Base-by-base conservation (phyloP, 2,113 vertebrate species). In the Sceloporus undulatus region DNA sequence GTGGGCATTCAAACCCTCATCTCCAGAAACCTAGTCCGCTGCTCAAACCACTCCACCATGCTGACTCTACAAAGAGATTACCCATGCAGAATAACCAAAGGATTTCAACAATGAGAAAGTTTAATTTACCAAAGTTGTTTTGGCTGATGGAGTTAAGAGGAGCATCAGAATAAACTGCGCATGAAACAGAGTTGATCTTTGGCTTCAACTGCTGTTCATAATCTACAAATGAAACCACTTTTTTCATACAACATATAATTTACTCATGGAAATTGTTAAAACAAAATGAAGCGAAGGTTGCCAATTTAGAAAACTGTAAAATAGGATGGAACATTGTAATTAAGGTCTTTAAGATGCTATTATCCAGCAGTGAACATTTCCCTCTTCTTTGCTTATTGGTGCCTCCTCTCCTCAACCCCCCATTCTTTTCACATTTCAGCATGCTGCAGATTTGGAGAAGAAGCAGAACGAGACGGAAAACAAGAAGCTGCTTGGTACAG, bases 381-480 rank as follows among this genome's bases (percentile, higher is more conserved):
- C 42, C 13, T 75, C 2, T 52, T 79, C 4, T 9, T 83, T 66
- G 19, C 65, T 65, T 68, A 62, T 21, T 56, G 65, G 40, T 29
- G 5, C 18, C 54, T 79, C 27, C 93, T 14, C 94, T 93, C 25
- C 27, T 11, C 27, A 27, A 62, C 62, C 56, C 68, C 54, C n/a
- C 91, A 34, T 34, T 34, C 65, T 93, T 13, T 95, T 93, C 73
- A 68, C 4, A 56, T 92, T 90, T 18, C 91, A 99, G 99, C 99
- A 99, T 52, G 99, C 99, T 0, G 98, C 99, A 4, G 99, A 99
- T 95, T 91, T 99, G 94, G 99, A 99, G 87, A 99, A 99, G 97
- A 99, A 99, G 88, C 99, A 99, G 92, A 99, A 99, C 0, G 99
- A 99, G 92, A 99, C 99, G 0, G 99, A 99, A 84, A 99, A 99